A percentile compares a stretch with the other conserved stretches of the same genome.
These are phyloP conservation scores for Umimayanthus chanpuru DNA, from an alignment of 92 coral and sea anemone species.

Conservation along the genomic window DNA sequence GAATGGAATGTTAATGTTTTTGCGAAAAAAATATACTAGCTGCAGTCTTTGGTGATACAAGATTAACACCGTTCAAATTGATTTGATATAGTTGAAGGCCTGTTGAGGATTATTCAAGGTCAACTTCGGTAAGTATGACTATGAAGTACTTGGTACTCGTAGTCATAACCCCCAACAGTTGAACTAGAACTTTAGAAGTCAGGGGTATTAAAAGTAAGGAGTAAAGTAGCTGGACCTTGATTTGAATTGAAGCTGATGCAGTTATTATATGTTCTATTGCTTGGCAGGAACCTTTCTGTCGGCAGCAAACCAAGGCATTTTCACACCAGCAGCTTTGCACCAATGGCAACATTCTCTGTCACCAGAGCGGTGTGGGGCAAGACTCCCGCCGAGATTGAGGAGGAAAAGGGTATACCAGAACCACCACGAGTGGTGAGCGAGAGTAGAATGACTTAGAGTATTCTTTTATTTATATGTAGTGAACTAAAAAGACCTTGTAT, in stretches of 20 bases:
- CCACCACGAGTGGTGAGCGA: constrained; percentile 68
- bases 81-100: constrained; percentile 52
- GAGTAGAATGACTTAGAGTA: not conserved
- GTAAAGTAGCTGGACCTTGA: too few relatives aligned
- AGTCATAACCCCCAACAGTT: too few relatives aligned
- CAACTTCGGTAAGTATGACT: constrained; percentile 68
- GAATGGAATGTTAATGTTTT: not conserved
- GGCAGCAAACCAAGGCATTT: constrained; percentile 44
- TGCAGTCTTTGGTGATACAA: not conserved
- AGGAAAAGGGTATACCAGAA: constrained; percentile 78
- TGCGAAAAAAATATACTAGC: not conserved
- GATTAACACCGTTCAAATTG: not conserved
- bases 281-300: constrained; percentile 58
- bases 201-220: too few relatives aligned
- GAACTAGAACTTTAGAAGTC: too few relatives aligned
- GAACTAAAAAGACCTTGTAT: too few relatives aligned
- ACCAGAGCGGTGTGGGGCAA: constrained; percentile 87
- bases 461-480: not conserved
- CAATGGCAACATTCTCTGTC: constrained; percentile 77
- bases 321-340: constrained; percentile 64
- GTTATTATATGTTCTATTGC: not conserved
- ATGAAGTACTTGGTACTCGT: too few relatives aligned
- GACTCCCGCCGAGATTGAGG: constrained; percentile 77
- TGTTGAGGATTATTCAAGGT: constrained; percentile 58
- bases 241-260: not conserved